Evolutionary conservation across 2,113 vertebrate species (phyloP).

Genomic region (Bothrops jararaca): DNA sequence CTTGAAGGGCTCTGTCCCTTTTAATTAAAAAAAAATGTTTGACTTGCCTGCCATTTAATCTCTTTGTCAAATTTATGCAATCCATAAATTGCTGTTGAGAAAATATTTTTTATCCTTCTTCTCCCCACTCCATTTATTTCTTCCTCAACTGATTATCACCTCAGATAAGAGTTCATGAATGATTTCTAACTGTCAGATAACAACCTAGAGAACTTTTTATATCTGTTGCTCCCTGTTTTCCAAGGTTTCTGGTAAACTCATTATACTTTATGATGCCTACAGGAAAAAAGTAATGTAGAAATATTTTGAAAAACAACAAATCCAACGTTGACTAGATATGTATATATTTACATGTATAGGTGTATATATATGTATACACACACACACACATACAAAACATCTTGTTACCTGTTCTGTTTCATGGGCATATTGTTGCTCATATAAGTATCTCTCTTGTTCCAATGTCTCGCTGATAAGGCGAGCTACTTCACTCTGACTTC

Average conservation of each 20-base stretch:
- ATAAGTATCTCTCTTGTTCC: conserved; percentile 84
- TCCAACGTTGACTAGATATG: neutral
- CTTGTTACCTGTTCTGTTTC: conserved; percentile 69
- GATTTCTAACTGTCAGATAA: neutral
- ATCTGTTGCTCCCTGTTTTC: too few relatives aligned
- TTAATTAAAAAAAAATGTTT: neutral
- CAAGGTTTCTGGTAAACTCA: neutral
- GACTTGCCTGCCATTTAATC: neutral
- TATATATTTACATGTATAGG: neutral
- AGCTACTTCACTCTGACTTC: conserved; percentile 88
- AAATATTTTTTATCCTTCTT: neutral
- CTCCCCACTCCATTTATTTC: neutral
- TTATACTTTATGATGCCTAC: neutral
- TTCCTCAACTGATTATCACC: neutral
- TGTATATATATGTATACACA: too few relatives aligned
- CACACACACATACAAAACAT: neutral
- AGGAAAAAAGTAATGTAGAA: neutral
- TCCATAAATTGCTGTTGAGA: neutral
- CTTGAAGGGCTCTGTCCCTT: neutral
- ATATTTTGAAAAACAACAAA: neutral
- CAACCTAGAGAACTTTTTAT: neutral
- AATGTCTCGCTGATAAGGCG: conserved; percentile 91
- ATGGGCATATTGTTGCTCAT: conserved; percentile 81
- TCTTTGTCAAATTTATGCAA: neutral
- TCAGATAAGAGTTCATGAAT: neutral